phyloP scores from a whole-genome alignment of 2,113 vertebrate genomes.

The Tonatia bakeri region DNA sequence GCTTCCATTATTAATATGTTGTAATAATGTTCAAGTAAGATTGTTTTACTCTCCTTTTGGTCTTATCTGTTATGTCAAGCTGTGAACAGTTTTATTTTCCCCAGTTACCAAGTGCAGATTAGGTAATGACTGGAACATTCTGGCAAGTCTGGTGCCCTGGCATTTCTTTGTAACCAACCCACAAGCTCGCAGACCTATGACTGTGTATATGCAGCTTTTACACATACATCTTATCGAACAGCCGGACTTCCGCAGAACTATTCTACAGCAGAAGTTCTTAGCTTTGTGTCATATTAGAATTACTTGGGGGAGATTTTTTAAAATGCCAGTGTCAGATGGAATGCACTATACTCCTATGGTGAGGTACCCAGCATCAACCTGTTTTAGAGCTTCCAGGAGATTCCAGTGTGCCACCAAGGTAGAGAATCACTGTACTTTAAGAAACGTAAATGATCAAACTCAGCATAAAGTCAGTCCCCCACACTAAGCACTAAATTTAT shows the following conservation, averaged over 20 bases:
- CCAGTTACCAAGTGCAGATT: background rate
- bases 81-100: background rate
- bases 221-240: background rate
- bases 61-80: background rate
- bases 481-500: background rate
- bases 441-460: background rate
- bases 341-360: background rate
- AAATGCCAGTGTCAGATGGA: background rate
- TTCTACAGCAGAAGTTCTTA: background rate
- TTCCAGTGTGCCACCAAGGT: background rate
- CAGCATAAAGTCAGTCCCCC: background rate
- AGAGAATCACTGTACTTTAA: background rate
- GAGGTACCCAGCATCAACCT: background rate
- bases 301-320: background rate
- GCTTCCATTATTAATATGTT: background rate
- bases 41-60: background rate
- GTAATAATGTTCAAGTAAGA: background rate
- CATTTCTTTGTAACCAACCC: background rate
- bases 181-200: background rate
- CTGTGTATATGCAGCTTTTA: background rate
- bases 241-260: background rate
- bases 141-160: background rate
- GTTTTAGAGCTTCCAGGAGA: background rate
- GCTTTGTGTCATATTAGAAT: background rate
- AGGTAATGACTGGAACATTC: background rate